Percentiles rank a stretch among this genome's conserved stretches.
phyloP scores from a whole-genome alignment of 64 coral and sea anemone genomes.

The Stylophora pistillata region DNA sequence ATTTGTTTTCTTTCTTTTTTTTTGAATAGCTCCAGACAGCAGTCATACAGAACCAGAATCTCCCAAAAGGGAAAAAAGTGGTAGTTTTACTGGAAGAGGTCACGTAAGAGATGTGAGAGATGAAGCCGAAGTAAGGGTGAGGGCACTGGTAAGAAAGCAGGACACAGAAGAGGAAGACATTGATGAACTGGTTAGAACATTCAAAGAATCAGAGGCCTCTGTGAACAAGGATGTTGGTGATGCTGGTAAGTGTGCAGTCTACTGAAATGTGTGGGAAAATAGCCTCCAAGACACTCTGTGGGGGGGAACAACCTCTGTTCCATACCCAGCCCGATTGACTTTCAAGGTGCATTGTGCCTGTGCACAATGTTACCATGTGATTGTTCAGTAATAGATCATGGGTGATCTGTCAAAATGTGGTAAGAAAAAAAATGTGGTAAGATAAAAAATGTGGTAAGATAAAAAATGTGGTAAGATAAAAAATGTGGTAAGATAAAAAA shows the following conservation, averaged over 20 bases:
- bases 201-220: slow-evolving; percentile 71
- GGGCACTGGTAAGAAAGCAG: slow-evolving; percentile 25
- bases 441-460: too few species aligned
- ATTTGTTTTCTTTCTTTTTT: background rate
- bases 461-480: too few species aligned
- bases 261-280: too few species aligned
- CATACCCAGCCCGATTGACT: too few species aligned
- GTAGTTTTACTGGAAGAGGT: slow-evolving; percentile 19
- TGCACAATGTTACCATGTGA: too few species aligned
- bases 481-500: too few species aligned
- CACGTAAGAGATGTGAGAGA: background rate
- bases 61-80: slow-evolving; percentile 1
- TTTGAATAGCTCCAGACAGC: background rate
- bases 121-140: slow-evolving; percentile 5
- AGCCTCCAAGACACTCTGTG: too few species aligned
- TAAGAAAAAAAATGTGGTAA: too few species aligned
- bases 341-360: too few species aligned
- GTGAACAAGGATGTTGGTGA: slow-evolving; percentile 36
- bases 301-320: too few species aligned
- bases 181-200: slow-evolving; percentile 81
- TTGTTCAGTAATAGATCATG: too few species aligned
- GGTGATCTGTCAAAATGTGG: too few species aligned
- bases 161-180: slow-evolving; percentile 88
- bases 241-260: slow-evolving; percentile 30
- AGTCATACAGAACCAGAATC: background rate